phyloP scores from a whole-genome alignment of 2,113 vertebrate species.

The Coryphaenoides rupestris region DNA sequence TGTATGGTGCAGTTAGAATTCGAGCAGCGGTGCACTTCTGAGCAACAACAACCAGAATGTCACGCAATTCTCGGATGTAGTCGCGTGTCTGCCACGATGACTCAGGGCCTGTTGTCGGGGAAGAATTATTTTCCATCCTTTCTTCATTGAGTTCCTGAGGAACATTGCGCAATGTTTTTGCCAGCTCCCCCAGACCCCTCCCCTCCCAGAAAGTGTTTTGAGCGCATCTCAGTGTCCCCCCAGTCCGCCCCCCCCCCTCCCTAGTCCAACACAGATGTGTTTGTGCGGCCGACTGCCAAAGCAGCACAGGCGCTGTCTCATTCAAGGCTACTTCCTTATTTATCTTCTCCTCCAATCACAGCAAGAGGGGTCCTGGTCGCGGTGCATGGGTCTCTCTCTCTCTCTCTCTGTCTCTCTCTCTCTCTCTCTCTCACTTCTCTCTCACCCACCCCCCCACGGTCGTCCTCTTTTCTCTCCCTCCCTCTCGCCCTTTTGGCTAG shows the following conservation, averaged over 20 bases:
- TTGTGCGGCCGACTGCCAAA: conserved; percentile 28
- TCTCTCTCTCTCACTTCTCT: too few species aligned
- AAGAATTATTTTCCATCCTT: too few species aligned
- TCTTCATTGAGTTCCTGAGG: background rate
- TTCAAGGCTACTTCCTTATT: conserved; percentile 4
- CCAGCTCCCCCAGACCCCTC: background rate
- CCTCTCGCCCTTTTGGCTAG: too few species aligned
- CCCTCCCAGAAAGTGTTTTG: conserved; percentile 21
- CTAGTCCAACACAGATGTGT: conserved; percentile 32
- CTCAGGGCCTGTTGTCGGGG: too few species aligned
- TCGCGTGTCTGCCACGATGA: too few species aligned
- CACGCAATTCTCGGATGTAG: too few species aligned
- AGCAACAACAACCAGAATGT: too few species aligned
- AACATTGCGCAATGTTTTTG: conserved; percentile 34
- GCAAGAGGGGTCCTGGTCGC: conserved; percentile 1
- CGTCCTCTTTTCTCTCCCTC: conserved; percentile 6
- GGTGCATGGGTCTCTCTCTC: conserved; percentile 11
- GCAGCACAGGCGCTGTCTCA: conserved; percentile 9
- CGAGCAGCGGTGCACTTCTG: too few species aligned
- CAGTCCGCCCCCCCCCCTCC: too few species aligned
- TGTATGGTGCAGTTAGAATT: too few species aligned
- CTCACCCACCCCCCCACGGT: too few species aligned
- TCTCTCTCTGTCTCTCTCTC: too few species aligned
- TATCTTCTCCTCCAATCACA: conserved; percentile 37
- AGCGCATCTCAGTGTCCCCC: conserved; percentile 12